Conservation (phyloP, 2,797 vertebrate genomes). For the Peromyscus nudipes region DNA sequence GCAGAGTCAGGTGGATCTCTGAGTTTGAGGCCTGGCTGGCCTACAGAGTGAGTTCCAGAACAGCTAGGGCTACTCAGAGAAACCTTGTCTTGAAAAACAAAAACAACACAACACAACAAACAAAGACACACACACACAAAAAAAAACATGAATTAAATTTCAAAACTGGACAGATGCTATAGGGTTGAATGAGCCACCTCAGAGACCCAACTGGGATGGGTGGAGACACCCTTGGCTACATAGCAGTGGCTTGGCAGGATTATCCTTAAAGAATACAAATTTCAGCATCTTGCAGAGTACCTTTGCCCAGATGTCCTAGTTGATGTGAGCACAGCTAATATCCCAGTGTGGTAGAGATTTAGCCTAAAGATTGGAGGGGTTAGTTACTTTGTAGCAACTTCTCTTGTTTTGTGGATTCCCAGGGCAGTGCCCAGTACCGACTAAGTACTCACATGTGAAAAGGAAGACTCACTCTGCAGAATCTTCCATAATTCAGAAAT, state of each 20-base stretch:
- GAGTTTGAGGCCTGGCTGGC: background rate
- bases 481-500: background rate
- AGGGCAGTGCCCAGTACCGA: accelerated
- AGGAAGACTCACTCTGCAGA: background rate
- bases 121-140: background rate
- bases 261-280: background rate
- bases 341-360: accelerated
- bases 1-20: background rate
- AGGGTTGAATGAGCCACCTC: background rate
- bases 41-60: background rate
- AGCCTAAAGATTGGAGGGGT: background rate
- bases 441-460: background rate
- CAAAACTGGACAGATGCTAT: background rate
- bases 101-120: background rate
- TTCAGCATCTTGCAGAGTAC: background rate
- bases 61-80: background rate
- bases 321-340: accelerated
- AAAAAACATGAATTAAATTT: background rate
- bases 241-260: accelerated
- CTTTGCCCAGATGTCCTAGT: background rate
- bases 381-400: background rate
- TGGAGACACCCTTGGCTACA: background rate
- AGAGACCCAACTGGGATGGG: accelerated
- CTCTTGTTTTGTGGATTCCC: background rate
- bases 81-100: background rate